Conservation (phyloP, 2,797 vertebrate genomes). For the Parambassis ranga region DNA sequence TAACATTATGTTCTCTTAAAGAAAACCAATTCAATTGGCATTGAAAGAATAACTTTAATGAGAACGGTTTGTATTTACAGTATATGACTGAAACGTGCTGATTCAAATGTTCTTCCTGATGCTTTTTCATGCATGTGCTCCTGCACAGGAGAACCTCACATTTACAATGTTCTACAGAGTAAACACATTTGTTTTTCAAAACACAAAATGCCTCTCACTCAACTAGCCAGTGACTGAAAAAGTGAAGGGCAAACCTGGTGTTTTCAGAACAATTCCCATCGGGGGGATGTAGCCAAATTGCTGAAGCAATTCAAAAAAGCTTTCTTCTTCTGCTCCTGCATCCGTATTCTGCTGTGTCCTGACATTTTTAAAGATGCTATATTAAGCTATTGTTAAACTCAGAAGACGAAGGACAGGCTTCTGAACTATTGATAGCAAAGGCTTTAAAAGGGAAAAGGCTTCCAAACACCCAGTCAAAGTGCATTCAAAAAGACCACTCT, state of each 20-base stretch:
- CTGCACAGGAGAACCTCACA: slow-evolving; percentile 1
- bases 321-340: slow-evolving; percentile 17
- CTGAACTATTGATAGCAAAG: slow-evolving; percentile 64
- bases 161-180: slow-evolving; percentile 17
- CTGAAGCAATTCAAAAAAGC: slow-evolving; percentile 33
- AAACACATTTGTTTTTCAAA: slow-evolving; percentile 32
- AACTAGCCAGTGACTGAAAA: neutral
- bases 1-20: neutral
- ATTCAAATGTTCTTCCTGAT: slow-evolving; percentile 22
- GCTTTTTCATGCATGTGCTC: slow-evolving; percentile 23
- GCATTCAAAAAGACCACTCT: slow-evolving; percentile 53
- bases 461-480: slow-evolving; percentile 56
- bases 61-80: neutral
- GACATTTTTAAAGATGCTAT: slow-evolving; percentile 41
- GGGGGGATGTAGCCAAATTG: slow-evolving; percentile 18
- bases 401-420: slow-evolving; percentile 5
- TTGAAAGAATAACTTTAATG: neutral
- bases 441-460: slow-evolving; percentile 51
- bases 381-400: slow-evolving; percentile 50
- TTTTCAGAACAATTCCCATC: slow-evolving; percentile 18
- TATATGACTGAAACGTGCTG: slow-evolving; percentile 38
- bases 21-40: slow-evolving; percentile 11
- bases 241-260: slow-evolving; percentile 9
- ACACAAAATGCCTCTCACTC: slow-evolving; percentile 7
- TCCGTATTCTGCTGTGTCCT: slow-evolving; percentile 19